Evolutionary conservation across 1,140 invertebrate species (phyloP).

Genomic region (Belonocnema kinseyi): DNA sequence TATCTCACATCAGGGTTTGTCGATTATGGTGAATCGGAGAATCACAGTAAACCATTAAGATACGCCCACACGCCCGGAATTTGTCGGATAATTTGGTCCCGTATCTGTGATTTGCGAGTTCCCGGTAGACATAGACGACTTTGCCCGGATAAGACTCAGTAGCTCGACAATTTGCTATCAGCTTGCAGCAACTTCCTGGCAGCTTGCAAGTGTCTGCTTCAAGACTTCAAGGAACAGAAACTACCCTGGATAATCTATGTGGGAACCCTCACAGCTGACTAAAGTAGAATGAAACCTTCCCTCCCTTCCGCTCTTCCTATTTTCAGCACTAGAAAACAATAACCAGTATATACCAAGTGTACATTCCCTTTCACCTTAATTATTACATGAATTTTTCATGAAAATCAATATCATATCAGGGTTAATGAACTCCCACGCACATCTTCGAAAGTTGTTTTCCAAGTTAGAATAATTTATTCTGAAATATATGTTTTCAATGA

Average conservation of each 20-base stretch:
- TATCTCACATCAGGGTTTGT: slow-evolving; percentile 38
- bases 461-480: no score
- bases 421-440: background rate
- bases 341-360: slow-evolving; percentile 36
- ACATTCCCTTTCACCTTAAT: slow-evolving; percentile 45
- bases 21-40: slow-evolving; percentile 4
- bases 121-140: slow-evolving; percentile 52
- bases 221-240: slow-evolving; percentile 45
- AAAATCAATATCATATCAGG: slow-evolving; percentile 47
- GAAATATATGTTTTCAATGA: no score
- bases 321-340: slow-evolving; percentile 40
- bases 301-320: background rate
- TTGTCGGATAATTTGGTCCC: slow-evolving; percentile 60
- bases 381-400: slow-evolving; percentile 47
- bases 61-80: slow-evolving; percentile 44
- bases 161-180: slow-evolving; percentile 59
- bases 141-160: slow-evolving; percentile 45
- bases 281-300: background rate
- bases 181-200: slow-evolving; percentile 61
- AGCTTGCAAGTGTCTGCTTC: slow-evolving; percentile 52
- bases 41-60: slow-evolving; percentile 31
- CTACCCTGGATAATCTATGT: slow-evolving; percentile 65
- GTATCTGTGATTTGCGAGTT: slow-evolving; percentile 60
- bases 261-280: slow-evolving; percentile 48
- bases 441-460: background rate